Base-by-base conservation (phyloP, 2,888 invertebrate species). In the Hetaerina titia region DNA sequence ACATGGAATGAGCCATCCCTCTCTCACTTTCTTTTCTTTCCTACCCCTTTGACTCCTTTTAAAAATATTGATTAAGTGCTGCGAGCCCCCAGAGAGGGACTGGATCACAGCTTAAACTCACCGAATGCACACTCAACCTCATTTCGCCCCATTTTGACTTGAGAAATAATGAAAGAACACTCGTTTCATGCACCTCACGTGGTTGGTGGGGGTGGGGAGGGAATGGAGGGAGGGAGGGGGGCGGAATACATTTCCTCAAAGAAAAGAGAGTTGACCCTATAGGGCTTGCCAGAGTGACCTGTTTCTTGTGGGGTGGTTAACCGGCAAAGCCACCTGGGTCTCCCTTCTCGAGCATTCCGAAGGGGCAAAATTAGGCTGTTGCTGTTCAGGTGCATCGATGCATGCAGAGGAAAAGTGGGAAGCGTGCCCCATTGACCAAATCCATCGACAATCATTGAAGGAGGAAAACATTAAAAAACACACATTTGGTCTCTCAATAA, bases 401-500 rank as follows among this genome's bases (percentile, higher is more conserved):
- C 31, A 56, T 56, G 69, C 69, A 69, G 69, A 92, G 92, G 92
- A 69, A 89, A 92, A 92, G 56, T 74, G 92, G 92, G 92, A 92
- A 74, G 69, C 69, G 56, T 56, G 45, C 60, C 92, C 81, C 81
- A 31, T 81, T n/a, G 11, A 31, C 25, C 81, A 25, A 31, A 81
- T 81, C 81, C 81, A 81, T 81, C 81, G 31, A 81, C 81, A 81
- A 81, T 81, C 81, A 81, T 31, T 69, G 69, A 92, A 56, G 69
- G 92, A 92, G 92, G 92, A 92, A 92, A 92, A 92, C 69, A 92
- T 92, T 69, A 92, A 81, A 81, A 81, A 92, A 69, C 92, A 92
- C 92, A 45, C 69, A 56, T 81, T 81, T 81, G 81, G 81, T 81
- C 81, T 92, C 92, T 69, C 92, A 92, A 92, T 92, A 92, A 92